Base-by-base conservation (phyloP, 2,797 vertebrate genomes). In the Manis crassicaudata region DNA sequence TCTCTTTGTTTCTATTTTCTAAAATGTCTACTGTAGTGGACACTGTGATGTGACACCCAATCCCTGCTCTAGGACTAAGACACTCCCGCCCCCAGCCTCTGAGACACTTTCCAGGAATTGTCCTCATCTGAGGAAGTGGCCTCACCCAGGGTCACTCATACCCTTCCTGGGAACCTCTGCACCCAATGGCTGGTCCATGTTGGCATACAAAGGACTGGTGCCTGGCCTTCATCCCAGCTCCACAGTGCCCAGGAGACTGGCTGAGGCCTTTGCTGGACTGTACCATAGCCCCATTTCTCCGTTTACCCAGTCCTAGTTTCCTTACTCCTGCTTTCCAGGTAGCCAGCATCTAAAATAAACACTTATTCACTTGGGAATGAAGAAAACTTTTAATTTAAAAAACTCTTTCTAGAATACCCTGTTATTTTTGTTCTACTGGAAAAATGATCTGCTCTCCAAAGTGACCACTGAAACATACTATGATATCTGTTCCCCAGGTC, bases 391-490 rank as follows among this genome's bases (percentile, higher is more conserved):
- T 65, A 46, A 68, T 81, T 63, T 17, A 73, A 91, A 80, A 82
- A 95, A 60, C 5, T 72, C 37, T 73, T 27, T 72, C 52, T 40
- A 75, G 92, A 95, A 82, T 60, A 29, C 18, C 43, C 27, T n/a
- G 27, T 0, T 12, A 75, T 27, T 82, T 92, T 86, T 21, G 11
- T 67, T 84, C 2, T 75, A 58, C 81, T 46, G 65, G 88, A 98
- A 96, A 97, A 96, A 80, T 32, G 91, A 56, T 80, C 96, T 83
- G 90, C 88, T 89, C 88, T 91, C 68, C 89, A 89, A 97, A 96
- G 92, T 82, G 85, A 92, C 96, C 95, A 92, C 21, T 18, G n/a
- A 95, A 35, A 90, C 73, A 92, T 93, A 91, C 93, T 17, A 0
- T 63, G 60, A 14, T 75, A 96, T 90, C 97, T 92, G 76, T 96